phyloP scores from a whole-genome alignment of 2,797 vertebrate species.

The Furcifer pardalis region DNA sequence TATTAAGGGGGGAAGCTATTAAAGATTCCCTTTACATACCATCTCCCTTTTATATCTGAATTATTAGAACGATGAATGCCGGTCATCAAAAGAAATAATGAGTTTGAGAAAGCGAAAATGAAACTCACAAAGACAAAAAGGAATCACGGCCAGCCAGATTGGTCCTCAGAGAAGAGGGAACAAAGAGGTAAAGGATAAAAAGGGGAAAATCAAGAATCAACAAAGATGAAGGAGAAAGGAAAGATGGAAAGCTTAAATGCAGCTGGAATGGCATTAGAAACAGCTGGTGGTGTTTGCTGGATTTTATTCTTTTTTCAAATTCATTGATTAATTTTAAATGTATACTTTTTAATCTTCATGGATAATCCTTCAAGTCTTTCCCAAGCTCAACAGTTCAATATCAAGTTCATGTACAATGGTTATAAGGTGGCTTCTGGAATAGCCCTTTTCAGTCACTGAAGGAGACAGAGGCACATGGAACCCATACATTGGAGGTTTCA shows the following conservation, averaged over 20 bases:
- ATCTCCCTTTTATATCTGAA: constrained; percentile 64
- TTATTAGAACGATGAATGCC: constrained; percentile 71
- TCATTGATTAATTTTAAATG: background rate
- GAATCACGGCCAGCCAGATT: constrained; percentile 62
- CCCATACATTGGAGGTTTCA: too few relatives aligned
- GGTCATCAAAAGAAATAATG: constrained; percentile 70
- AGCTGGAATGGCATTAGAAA: background rate
- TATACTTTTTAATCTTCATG: background rate
- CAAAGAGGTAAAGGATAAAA: constrained; percentile 58
- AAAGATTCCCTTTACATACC: constrained; percentile 62
- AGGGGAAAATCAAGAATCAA: constrained; percentile 27
- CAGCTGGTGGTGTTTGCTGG: background rate
- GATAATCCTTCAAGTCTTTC: background rate
- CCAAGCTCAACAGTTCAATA: background rate
- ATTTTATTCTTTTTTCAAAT: background rate
- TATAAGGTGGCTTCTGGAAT: too few relatives aligned
- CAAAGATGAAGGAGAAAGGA: background rate
- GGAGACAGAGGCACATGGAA: too few relatives aligned
- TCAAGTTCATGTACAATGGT: too few relatives aligned
- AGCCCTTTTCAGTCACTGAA: too few relatives aligned
- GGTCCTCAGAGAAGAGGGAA: constrained; percentile 61
- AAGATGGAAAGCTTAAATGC: background rate
- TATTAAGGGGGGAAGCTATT: constrained; percentile 61
- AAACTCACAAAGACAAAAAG: constrained; percentile 69
- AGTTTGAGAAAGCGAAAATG: constrained; percentile 72